Evolutionary conservation across 1,140 invertebrate genomes (phyloP).

Genomic region (Ceratoteleas bidentatus): DNA sequence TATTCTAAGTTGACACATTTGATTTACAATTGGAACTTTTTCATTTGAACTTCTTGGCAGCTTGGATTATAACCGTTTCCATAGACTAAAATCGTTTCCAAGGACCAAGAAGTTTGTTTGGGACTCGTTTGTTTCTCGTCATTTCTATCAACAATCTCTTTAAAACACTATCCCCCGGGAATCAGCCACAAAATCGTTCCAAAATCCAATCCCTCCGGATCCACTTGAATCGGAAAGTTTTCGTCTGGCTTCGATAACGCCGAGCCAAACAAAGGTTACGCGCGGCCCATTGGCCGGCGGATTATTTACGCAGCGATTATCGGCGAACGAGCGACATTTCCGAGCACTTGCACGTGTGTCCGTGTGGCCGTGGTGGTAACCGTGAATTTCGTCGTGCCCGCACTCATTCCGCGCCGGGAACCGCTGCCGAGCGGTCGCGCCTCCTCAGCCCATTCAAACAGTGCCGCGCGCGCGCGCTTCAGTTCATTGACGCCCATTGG

Average conservation of each 20-base stretch:
- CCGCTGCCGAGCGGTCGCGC: conserved; percentile 31
- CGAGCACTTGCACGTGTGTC: conserved; percentile 27
- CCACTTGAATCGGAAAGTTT: no score
- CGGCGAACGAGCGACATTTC: conserved; percentile 10
- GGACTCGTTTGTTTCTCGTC: no score
- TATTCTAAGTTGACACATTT: no score
- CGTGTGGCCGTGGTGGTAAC: conserved; percentile 16
- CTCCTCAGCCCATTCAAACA: background rate
- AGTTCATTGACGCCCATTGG: conserved; percentile 20
- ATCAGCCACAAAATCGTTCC: no score
- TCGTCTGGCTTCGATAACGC: conserved; percentile 10
- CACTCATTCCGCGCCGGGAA: conserved; percentile 1
- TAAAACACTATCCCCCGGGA: no score
- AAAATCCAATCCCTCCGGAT: no score
- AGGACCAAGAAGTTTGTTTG: no score
- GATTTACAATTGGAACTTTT: no score
- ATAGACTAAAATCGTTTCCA: no score
- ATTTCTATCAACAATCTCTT: no score
- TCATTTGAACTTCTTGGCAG: no score
- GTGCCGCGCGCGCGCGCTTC: conserved; percentile 22
- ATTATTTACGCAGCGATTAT: conserved; percentile 22
- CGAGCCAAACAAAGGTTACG: background rate
- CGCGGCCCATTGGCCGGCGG: background rate
- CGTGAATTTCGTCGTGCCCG: conserved; percentile 7
- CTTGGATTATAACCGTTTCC: no score